Evolutionary conservation across 1,140 invertebrate species (phyloP).

Genomic region (Lasaia peninsularis): DNA sequence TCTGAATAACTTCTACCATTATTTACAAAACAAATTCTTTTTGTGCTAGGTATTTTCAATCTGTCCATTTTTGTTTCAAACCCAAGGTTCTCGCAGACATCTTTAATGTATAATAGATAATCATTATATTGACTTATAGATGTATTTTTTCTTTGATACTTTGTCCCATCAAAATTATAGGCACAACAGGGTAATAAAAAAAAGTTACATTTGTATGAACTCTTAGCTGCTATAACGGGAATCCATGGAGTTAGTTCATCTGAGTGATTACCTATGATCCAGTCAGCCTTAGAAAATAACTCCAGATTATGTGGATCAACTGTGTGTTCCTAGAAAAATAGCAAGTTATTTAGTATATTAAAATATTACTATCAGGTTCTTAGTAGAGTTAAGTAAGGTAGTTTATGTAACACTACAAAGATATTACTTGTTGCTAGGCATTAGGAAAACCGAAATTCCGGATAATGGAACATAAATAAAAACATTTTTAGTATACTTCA

Average conservation of each 20-base stretch:
- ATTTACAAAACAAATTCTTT: constrained; percentile 91
- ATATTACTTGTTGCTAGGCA: no score
- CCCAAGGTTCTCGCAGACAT: constrained; percentile 85
- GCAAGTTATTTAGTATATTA: constrained; percentile 10
- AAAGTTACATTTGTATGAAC: constrained; percentile 83
- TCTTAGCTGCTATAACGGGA: constrained; percentile 91
- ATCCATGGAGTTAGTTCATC: constrained; percentile 99
- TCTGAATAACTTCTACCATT: constrained; percentile 73
- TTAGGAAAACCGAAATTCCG: no score
- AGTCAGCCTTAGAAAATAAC: constrained; percentile 89
- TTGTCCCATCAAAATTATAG: constrained; percentile 92
- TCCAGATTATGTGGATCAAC: constrained; percentile 84
- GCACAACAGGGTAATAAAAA: constrained; percentile 97
- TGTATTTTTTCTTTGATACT: constrained; percentile 84
- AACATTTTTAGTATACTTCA: no score
- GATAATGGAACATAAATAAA: no score
- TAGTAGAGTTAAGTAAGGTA: no score
- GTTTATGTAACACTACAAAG: no score
- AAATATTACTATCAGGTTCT: no score
- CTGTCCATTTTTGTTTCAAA: constrained; percentile 88
- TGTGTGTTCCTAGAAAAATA: constrained; percentile 77
- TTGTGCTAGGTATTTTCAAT: constrained; percentile 97
- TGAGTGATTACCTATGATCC: constrained; percentile 99
- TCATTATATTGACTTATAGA: constrained; percentile 87
- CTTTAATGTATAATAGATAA: constrained; percentile 88